Conservation (phyloP, 1,140 invertebrate species). For the Drosophila asahinai region DNA sequence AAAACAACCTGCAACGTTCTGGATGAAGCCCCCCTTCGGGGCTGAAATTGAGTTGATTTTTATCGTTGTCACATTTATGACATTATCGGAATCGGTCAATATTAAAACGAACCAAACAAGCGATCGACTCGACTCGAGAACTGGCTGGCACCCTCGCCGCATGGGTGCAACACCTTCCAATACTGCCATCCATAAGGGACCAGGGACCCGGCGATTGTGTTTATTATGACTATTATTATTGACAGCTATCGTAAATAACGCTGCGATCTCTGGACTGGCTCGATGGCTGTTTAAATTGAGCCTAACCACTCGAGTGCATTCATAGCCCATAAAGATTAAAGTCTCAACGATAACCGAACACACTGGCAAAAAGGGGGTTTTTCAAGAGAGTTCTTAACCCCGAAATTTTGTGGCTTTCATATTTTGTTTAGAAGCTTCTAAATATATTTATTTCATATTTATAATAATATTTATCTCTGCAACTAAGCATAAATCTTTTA, state of each 20-base stretch:
- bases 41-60: conserved; percentile 70
- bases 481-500: too few species aligned
- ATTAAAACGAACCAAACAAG: conserved; percentile 57
- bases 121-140: background rate
- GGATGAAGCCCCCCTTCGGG: background rate
- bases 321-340: conserved; percentile 79
- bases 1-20: conserved; percentile 51
- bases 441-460: too few species aligned
- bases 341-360: conserved; percentile 60
- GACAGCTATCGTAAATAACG: conserved; percentile 71
- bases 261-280: conserved; percentile 21
- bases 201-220: conserved; percentile 53
- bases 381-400: background rate
- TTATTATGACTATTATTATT: conserved; percentile 78
- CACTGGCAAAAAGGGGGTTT: conserved; percentile 5
- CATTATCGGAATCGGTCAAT: conserved; percentile 73
- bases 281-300: conserved; percentile 65
- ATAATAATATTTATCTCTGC: too few species aligned
- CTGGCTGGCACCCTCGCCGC: conserved; percentile 36
- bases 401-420: background rate
- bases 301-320: conserved; percentile 76
- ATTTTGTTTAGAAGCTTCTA: background rate
- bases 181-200: conserved; percentile 30
- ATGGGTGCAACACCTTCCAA: conserved; percentile 62
- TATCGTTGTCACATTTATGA: conserved; percentile 84